phyloP scores from a whole-genome alignment of 1,140 invertebrate species.

The Caenorhabditis latens region DNA sequence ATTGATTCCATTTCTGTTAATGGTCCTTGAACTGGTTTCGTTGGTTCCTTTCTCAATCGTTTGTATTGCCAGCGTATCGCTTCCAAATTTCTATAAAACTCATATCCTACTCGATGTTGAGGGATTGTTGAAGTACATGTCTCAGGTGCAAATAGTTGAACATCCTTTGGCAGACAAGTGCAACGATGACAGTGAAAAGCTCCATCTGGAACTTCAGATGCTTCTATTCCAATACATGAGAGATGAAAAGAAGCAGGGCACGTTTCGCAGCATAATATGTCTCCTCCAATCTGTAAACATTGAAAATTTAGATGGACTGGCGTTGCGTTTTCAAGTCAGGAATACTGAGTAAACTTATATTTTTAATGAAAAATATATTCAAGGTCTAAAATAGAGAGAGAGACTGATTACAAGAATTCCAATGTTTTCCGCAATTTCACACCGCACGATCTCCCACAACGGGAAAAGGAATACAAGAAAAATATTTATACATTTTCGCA shows the following conservation, averaged over 20 bases:
- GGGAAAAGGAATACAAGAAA: too few species aligned
- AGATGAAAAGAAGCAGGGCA: conserved; percentile 95
- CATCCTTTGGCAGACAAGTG: conserved; percentile 26
- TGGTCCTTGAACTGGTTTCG: not conserved
- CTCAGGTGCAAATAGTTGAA: not conserved
- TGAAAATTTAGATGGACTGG: too few species aligned
- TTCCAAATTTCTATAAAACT: not conserved
- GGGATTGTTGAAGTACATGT: not conserved
- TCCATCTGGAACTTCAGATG: conserved; percentile 59
- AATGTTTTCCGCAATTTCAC: too few species aligned
- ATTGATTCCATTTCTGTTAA: conserved; percentile 67
- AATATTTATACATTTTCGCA: too few species aligned
- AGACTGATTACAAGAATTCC: too few species aligned
- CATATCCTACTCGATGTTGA: not conserved
- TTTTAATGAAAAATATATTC: too few species aligned
- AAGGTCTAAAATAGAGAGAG: too few species aligned
- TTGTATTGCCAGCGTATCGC: not conserved
- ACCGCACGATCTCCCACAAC: too few species aligned
- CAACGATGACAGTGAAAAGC: conserved; percentile 66
- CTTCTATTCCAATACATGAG: conserved; percentile 81
- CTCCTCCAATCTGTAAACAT: conserved; percentile 85
- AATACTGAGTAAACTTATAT: too few species aligned
- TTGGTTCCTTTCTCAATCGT: not conserved
- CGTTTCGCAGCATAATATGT: conserved; percentile 93
- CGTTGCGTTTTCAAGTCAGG: too few species aligned